Percentiles rank a stretch among this genome's conserved stretches.
Conservation (phyloP, 1,140 invertebrate genomes). For the Tetramorium simillimum region DNA sequence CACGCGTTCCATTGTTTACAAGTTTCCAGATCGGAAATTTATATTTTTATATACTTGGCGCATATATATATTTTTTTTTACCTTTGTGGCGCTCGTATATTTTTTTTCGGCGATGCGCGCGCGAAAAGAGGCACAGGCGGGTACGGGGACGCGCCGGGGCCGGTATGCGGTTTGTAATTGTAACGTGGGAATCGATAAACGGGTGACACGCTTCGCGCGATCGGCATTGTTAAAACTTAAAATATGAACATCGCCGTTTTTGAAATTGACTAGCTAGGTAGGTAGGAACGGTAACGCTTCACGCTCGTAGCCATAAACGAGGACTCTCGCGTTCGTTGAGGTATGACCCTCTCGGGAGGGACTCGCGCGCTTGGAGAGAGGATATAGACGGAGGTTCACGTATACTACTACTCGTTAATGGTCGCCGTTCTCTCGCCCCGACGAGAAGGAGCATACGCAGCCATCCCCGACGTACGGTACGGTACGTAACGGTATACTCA, state of each 20-base stretch:
- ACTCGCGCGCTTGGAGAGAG: constrained; percentile 13
- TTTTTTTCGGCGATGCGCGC: not conserved
- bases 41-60: constrained; percentile 9
- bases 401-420: constrained; percentile 52
- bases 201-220: not conserved
- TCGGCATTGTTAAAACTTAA: constrained; percentile 34
- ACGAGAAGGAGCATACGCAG: not conserved
- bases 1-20: not conserved
- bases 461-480: not conserved
- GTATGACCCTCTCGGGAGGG: constrained; percentile 58
- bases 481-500: not conserved
- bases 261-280: constrained; percentile 28
- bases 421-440: constrained; percentile 32
- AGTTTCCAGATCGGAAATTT: not conserved
- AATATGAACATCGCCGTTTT: constrained; percentile 30
- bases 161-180: constrained; percentile 2
- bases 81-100: not conserved
- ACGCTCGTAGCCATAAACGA: constrained; percentile 57
- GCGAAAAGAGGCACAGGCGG: not conserved
- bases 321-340: constrained; percentile 61
- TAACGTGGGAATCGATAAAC: constrained; percentile 25
- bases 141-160: too few relatives aligned
- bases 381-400: constrained; percentile 34
- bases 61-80: constrained; percentile 1
- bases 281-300: constrained; percentile 34